Base-by-base conservation (phyloP, 2,888 invertebrate genomes). In the Amiota communis region DNA sequence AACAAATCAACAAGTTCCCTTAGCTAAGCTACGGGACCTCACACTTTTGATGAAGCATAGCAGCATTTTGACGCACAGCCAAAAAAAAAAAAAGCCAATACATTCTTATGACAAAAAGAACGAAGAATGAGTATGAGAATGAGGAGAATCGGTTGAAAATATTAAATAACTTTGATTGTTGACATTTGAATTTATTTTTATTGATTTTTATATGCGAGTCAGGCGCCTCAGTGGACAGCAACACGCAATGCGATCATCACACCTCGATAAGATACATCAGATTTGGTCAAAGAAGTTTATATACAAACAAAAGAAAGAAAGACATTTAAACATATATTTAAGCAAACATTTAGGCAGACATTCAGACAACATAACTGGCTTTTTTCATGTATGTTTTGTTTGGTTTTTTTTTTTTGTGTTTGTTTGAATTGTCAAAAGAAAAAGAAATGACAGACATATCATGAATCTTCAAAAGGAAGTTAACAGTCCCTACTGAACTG, bases 111-210 rank as follows among this genome's bases (percentile, higher is more conserved):
- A 36, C 36, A 36, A 36, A 36, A 36, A 36, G 36, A 36, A 2
- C 2, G 36, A 36, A 6, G 36, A 36, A 36, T 6, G 36, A 36
- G 3, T 2, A 23, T 23, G 23, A 36, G 36, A 36, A 36, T 36
- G 23, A 23, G 1, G 23, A 3, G 36, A 36, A 36, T 59, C 8
- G 17, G 15, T 59, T 59, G 15, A 17, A 67, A 68, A 48, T 68
- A 68, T 68, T 68, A 17, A 68, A 68, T 68, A 68, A 68, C 53
- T 68, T 46, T 63, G 47, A 23, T 68, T 47, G 67, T 20, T 84
- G 86, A 86, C 83, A 83, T 84, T 85, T 86, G 86, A 86, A 86
- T 83, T 83, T 86, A 83, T 83, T 86, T 83, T 83, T 83, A 86
- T 83, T 83, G 83, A 83, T 81, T 84, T 78, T 74, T 72, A 86